phyloP scores from a whole-genome alignment of 2,888 invertebrate species.

The Oscheius onirici region DNA sequence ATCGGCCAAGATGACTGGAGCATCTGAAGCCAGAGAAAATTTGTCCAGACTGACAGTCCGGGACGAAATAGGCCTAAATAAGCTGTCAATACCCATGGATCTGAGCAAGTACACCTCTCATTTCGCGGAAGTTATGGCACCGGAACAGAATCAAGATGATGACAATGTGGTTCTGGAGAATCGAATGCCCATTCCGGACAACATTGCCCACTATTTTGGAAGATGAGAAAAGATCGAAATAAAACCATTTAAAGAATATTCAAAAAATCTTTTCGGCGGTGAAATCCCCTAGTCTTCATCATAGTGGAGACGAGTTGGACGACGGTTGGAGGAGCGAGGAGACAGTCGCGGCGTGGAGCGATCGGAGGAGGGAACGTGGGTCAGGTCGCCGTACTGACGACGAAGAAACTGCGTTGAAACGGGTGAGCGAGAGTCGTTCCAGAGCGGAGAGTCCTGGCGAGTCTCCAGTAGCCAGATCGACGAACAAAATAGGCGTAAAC shows the following conservation, averaged over 20 bases:
- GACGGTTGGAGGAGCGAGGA: neutral
- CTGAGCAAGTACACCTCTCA: constrained; percentile 9
- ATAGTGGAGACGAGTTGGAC: neutral
- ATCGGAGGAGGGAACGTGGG: neutral
- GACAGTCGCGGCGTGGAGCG: neutral
- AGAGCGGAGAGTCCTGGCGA: neutral
- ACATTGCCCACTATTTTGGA: neutral
- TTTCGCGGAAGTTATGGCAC: constrained; percentile 6
- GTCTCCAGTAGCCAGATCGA: constrained; percentile 7
- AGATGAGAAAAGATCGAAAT: neutral
- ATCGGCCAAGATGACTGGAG: constrained; percentile 21
- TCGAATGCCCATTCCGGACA: neutral
- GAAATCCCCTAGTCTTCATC: neutral
- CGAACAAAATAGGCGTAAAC: no score
- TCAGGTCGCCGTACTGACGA: constrained; percentile 1
- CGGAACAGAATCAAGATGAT: neutral
- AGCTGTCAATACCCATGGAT: neutral
- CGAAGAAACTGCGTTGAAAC: neutral
- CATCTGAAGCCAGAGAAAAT: neutral
- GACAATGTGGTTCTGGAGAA: neutral
- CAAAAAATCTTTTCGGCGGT: neutral
- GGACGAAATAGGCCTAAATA: constrained; percentile 22
- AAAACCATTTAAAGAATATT: neutral
- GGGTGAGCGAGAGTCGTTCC: neutral
- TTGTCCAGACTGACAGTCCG: neutral